Conservation (phyloP, 2,888 invertebrate species). For the Pteria penguin region DNA sequence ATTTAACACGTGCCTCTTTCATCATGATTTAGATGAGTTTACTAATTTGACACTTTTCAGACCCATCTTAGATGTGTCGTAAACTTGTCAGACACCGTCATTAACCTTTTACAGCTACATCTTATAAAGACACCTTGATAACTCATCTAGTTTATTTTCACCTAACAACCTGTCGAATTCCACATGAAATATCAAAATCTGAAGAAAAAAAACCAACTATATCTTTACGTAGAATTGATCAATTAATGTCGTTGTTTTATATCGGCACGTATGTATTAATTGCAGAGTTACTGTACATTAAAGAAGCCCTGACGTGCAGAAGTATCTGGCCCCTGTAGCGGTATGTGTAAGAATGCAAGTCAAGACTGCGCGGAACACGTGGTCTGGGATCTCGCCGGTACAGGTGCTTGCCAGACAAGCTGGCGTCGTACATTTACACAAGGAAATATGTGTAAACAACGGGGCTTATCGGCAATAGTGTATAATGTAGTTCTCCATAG, state of each 20-base stretch:
- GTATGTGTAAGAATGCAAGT: conserved; percentile 47
- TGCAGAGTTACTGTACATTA: too few relatives aligned
- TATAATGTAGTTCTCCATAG: conserved; percentile 25
- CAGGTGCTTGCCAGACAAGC: conserved; percentile 52
- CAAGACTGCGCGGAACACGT: conserved; percentile 40
- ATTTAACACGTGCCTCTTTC: too few relatives aligned
- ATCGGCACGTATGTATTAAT: too few relatives aligned
- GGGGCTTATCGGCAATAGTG: conserved; percentile 9
- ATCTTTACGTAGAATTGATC: too few relatives aligned
- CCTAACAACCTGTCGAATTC: too few relatives aligned
- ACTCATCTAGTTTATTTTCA: too few relatives aligned
- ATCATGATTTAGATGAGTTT: not conserved
- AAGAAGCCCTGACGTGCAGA: too few relatives aligned
- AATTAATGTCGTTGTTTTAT: too few relatives aligned
- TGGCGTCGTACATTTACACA: conserved; percentile 56
- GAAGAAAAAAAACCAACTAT: too few relatives aligned
- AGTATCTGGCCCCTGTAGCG: conserved; percentile 19
- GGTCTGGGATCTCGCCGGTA: conserved; percentile 32
- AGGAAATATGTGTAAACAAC: conserved; percentile 57
- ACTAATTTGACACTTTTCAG: not conserved
- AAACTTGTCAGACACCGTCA: not conserved
- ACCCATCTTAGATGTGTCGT: not conserved
- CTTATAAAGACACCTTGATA: too few relatives aligned
- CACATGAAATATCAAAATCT: too few relatives aligned
- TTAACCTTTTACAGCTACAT: too few relatives aligned